Conservation (phyloP, 2,113 vertebrate species). For the Rhagologus leucostigma region DNA sequence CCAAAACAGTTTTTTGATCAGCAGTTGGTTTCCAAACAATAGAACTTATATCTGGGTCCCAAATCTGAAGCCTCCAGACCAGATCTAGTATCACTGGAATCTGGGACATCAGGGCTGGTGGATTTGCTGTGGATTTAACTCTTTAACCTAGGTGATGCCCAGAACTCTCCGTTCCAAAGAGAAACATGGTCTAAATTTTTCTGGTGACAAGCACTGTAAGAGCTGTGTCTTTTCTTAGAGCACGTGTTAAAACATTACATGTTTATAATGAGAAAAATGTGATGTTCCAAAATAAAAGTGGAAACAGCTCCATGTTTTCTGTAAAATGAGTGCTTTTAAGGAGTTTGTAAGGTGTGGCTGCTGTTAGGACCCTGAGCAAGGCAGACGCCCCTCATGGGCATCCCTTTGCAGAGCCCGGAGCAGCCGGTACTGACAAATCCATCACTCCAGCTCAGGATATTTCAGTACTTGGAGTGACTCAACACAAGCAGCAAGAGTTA, state of each 20-base stretch:
- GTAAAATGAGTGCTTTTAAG: background rate
- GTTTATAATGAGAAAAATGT: background rate
- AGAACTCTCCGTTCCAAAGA: background rate
- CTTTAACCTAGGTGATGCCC: background rate
- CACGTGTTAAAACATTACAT: fast-evolving
- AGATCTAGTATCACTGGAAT: background rate
- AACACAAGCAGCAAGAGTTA: background rate
- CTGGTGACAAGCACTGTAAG: background rate
- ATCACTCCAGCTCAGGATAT: background rate
- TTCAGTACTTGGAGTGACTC: background rate
- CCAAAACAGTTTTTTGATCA: slow-evolving; percentile 14
- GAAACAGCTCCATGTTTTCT: background rate
- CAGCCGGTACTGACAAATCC: background rate
- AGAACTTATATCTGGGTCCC: background rate
- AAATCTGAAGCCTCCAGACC: background rate
- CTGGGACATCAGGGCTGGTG: background rate
- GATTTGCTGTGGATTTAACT: background rate
- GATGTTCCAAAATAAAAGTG: background rate
- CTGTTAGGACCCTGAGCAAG: background rate
- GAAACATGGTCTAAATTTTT: background rate
- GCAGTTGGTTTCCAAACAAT: background rate
- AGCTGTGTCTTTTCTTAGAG: background rate
- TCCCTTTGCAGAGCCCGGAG: background rate
- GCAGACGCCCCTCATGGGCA: fast-evolving
- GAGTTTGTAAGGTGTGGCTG: background rate